Conservation (phyloP, 2,113 vertebrate genomes). For the Esox niger region DNA sequence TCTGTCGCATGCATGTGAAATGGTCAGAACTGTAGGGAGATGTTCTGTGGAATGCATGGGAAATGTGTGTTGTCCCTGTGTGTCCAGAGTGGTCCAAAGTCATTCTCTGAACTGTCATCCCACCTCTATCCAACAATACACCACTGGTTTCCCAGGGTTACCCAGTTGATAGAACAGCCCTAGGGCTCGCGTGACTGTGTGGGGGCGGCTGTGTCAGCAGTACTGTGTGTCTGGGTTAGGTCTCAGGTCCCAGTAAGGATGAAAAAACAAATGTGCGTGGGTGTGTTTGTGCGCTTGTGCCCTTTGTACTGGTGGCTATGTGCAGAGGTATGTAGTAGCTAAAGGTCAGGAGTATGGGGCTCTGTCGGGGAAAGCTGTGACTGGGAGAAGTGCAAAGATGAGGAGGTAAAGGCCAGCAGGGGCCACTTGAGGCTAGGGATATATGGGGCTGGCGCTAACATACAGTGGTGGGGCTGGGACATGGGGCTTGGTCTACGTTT, state of each 20-base stretch:
- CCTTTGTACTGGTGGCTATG: constrained; percentile 75
- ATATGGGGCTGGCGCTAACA: background rate
- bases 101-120: background rate
- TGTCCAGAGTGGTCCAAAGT: too few relatives aligned
- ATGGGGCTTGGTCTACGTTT: constrained; percentile 19
- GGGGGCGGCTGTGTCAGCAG: constrained; percentile 37
- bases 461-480: background rate
- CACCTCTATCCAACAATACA: constrained; percentile 36
- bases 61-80: too few relatives aligned
- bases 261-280: too few relatives aligned
- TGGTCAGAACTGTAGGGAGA: too few relatives aligned
- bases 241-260: too few relatives aligned
- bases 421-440: constrained; percentile 13
- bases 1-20: too few relatives aligned
- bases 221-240: constrained; percentile 2
- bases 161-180: constrained; percentile 37
- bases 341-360: constrained; percentile 72
- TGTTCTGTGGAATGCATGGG: too few relatives aligned
- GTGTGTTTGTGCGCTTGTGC: constrained; percentile 49
- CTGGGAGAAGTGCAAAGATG: constrained; percentile 34
- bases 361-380: constrained; percentile 55
- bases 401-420: constrained; percentile 49
- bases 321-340: constrained; percentile 71
- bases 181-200: constrained; percentile 23
- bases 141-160: constrained; percentile 36